A percentile compares a stretch with the other conserved stretches of the same genome.
Evolutionary conservation across 2,888 invertebrate species (phyloP).

Genomic region (Vesta saturnalis): DNA sequence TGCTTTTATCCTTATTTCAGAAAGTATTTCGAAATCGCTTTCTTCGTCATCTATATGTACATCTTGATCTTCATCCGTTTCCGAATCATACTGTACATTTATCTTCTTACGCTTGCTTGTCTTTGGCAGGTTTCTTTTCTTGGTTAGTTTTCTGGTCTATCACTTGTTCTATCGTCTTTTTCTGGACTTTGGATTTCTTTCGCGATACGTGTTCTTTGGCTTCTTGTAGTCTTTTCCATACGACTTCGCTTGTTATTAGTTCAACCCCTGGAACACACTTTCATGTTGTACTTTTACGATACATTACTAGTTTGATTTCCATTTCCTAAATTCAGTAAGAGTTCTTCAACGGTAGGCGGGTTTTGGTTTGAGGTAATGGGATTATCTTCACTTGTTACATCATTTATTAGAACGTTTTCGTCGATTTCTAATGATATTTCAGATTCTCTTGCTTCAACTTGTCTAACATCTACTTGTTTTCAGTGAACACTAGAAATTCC

Average conservation of each 20-base stretch:
- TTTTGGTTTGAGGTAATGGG: background rate
- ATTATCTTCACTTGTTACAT: no score
- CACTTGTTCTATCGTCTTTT: no score
- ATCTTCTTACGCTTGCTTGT: slow-evolving; percentile 3
- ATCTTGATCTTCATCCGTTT: background rate
- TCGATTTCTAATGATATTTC: background rate
- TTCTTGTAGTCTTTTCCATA: slow-evolving; percentile 15
- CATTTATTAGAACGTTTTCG: background rate
- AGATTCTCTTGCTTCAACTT: background rate
- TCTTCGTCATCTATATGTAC: background rate
- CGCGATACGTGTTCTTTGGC: slow-evolving; percentile 6
- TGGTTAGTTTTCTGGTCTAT: background rate
- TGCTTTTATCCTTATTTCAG: background rate
- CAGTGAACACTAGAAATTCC: background rate
- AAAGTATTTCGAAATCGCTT: background rate
- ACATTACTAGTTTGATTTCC: slow-evolving; percentile 12
- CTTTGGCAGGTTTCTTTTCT: slow-evolving; percentile 5
- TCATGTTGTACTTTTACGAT: slow-evolving; percentile 5
- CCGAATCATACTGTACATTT: background rate
- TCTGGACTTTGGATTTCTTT: slow-evolving; percentile 3
- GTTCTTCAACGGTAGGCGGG: slow-evolving; percentile 1
- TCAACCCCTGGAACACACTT: slow-evolving; percentile 3
- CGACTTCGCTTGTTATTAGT: slow-evolving; percentile 15
- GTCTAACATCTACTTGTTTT: background rate
- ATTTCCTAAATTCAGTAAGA: slow-evolving; percentile 12